phyloP scores from a whole-genome alignment of 2,888 invertebrate species.

The Charanyca ferruginea region DNA sequence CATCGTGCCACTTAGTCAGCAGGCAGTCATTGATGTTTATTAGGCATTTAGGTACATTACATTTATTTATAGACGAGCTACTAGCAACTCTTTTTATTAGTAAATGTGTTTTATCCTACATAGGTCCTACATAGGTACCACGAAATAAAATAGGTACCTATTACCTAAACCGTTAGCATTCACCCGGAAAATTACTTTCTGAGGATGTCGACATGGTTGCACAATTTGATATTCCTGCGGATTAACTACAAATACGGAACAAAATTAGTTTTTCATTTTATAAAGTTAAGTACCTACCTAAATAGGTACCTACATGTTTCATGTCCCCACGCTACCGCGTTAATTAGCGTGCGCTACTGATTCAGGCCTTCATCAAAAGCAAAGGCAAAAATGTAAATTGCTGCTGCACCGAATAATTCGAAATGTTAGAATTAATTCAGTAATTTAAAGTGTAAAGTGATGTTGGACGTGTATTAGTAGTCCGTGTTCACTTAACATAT shows the following conservation, averaged over 20 bases:
- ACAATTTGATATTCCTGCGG: not conserved
- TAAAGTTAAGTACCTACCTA: not conserved
- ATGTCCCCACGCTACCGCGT: not conserved
- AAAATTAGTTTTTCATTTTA: conserved; percentile 3
- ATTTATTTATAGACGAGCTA: conserved; percentile 19
- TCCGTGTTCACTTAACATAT: not conserved
- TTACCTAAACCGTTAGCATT: not conserved
- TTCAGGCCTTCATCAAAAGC: not conserved
- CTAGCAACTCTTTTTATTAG: conserved; percentile 9
- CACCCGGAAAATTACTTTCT: not conserved
- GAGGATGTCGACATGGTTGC: not conserved
- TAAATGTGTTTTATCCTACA: not conserved
- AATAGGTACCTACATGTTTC: not conserved
- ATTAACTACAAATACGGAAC: conserved; percentile 8
- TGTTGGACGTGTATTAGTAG: not conserved
- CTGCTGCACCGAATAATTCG: not conserved
- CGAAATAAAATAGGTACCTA: not conserved
- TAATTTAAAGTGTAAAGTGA: not conserved
- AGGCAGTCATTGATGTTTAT: conserved; percentile 54
- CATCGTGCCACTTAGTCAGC: conserved; percentile 65
- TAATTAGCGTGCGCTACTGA: not conserved
- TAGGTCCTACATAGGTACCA: not conserved
- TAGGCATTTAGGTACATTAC: conserved; percentile 29
- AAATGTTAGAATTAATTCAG: too few relatives aligned
- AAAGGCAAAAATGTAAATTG: not conserved